These are phyloP conservation scores for Actinia tenebrosa DNA, from an alignment of 64 coral and sea anemone species.

Conservation along the genomic window DNA sequence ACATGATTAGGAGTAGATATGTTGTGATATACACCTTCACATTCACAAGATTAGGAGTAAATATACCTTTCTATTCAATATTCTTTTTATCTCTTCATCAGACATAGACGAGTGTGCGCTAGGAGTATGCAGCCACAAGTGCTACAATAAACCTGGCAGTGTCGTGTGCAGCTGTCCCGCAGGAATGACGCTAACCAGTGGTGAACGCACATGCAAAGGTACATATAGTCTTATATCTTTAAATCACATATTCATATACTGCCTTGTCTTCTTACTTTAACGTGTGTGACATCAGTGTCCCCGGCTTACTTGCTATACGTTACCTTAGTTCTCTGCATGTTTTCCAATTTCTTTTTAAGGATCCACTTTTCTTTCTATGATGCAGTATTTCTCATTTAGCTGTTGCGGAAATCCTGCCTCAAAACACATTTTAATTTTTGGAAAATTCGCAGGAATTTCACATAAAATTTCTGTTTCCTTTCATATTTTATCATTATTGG, in stretches of 20 bases:
- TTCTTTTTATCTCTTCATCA: background rate
- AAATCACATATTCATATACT: background rate
- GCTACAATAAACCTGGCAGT: conserved; percentile 55
- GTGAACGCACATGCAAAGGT: conserved; percentile 61
- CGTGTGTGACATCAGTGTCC: background rate
- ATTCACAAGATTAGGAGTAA: no score
- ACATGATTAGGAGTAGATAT: no score
- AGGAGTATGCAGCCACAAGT: conserved; percentile 80
- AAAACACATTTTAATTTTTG: no score
- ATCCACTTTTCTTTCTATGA: background rate
- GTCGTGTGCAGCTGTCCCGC: conserved; percentile 72
- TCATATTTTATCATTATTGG: no score
- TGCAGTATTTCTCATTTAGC: background rate
- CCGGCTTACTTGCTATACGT: background rate
- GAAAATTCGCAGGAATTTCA: no score
- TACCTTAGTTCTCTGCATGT: background rate
- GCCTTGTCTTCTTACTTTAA: background rate
- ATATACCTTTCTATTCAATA: background rate
- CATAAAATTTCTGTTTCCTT: no score
- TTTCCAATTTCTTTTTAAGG: background rate
- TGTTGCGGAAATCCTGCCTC: background rate
- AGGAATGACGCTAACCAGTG: conserved; percentile 69
- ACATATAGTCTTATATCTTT: background rate
- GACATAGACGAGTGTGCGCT: conserved; percentile 83
- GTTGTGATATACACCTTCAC: no score